These are phyloP conservation scores for Alauda arvensis DNA, from an alignment of 2,797 vertebrate species.

Conservation along the genomic window DNA sequence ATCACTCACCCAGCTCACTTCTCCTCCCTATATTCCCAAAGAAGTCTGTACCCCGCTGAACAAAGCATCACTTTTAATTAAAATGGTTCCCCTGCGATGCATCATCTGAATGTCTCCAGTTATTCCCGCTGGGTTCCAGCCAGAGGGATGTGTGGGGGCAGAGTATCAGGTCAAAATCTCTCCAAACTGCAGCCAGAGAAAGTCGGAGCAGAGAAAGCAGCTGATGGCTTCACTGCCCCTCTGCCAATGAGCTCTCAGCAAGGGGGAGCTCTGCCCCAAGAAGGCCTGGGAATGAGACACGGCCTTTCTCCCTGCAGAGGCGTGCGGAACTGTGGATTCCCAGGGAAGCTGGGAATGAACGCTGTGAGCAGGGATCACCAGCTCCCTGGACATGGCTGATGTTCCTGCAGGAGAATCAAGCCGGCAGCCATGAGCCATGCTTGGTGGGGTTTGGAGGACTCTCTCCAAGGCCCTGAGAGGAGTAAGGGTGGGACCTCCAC, in stretches of 20 bases:
- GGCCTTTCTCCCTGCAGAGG: not conserved
- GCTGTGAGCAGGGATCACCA: not conserved
- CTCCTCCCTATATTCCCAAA: not conserved
- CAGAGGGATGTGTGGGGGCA: not conserved
- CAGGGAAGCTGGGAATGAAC: not conserved
- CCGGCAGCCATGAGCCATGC: rapidly evolving
- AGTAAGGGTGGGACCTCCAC: not conserved
- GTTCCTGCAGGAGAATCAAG: not conserved
- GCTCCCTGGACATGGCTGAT: rapidly evolving
- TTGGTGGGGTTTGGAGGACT: not conserved
- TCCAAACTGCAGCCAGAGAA: not conserved
- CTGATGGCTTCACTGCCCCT: rapidly evolving
- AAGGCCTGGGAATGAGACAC: not conserved
- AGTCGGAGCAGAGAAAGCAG: not conserved
- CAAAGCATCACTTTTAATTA: constrained; percentile 20
- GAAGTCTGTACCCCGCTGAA: not conserved
- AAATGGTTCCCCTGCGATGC: not conserved
- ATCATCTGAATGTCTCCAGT: not conserved
- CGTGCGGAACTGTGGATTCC: rapidly evolving
- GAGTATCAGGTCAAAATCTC: not conserved
- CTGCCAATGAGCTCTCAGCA: not conserved
- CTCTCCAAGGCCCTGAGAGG: not conserved
- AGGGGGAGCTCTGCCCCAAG: not conserved
- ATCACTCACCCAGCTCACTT: not conserved
- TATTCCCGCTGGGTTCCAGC: not conserved